Percentiles rank a stretch among this genome's conserved stretches.
Evolutionary conservation across 2,797 vertebrate genomes (phyloP).

Genomic region (Otus scops): DNA sequence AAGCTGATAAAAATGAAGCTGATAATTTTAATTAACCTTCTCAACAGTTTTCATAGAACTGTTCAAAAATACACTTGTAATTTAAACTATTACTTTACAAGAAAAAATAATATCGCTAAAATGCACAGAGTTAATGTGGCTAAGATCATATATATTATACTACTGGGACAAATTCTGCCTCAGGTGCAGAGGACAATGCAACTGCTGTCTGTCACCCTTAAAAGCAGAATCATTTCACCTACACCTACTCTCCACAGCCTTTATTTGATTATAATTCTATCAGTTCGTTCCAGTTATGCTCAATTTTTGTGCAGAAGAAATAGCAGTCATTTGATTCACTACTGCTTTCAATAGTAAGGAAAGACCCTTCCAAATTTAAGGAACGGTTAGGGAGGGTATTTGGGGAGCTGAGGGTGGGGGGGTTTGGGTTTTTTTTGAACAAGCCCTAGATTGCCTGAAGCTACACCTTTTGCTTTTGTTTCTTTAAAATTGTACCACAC

Average conservation of each 20-base stretch:
- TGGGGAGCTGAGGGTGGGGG: background rate
- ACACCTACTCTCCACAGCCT: background rate
- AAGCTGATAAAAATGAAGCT: background rate
- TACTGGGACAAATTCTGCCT: background rate
- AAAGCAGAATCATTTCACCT: background rate
- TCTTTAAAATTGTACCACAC: background rate
- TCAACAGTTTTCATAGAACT: background rate
- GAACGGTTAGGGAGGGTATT: background rate
- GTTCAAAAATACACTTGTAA: background rate
- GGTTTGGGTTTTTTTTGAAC: background rate
- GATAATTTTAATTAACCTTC: background rate
- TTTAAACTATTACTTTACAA: background rate
- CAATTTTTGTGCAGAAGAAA: background rate
- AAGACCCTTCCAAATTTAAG: background rate
- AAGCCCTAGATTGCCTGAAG: background rate
- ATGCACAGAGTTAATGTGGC: background rate
- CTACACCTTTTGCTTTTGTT: background rate
- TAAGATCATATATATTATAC: background rate
- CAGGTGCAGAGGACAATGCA: background rate
- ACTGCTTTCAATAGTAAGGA: background rate
- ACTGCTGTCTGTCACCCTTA: background rate
- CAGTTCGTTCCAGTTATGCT: background rate
- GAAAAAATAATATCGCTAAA: background rate
- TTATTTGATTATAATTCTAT: background rate
- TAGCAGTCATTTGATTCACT: background rate